Conservation (phyloP, 2,888 invertebrate species). For the Danaus chrysippus region DNA sequence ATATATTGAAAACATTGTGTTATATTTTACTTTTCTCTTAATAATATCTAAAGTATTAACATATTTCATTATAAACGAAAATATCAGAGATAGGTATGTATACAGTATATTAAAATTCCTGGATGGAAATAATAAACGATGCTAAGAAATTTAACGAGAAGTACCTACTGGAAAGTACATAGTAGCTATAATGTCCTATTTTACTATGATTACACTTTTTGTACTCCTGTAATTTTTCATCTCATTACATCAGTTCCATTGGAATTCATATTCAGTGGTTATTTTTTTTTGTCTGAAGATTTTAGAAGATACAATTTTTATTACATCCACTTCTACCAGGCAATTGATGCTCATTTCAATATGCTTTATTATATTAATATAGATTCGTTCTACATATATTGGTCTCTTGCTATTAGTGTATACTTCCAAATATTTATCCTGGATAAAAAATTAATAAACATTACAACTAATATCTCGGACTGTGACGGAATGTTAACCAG, state of each 20-base stretch:
- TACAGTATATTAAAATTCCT: slow-evolving; percentile 43
- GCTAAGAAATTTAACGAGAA: slow-evolving; percentile 43
- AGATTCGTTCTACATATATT: slow-evolving; percentile 52
- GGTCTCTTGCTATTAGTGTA: slow-evolving; percentile 51
- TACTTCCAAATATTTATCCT: slow-evolving; percentile 57
- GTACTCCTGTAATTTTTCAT: slow-evolving; percentile 42
- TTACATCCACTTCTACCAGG: slow-evolving; percentile 51
- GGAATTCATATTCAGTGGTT: slow-evolving; percentile 45
- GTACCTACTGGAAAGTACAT: slow-evolving; percentile 53
- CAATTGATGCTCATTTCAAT: slow-evolving; percentile 45
- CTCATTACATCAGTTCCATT: slow-evolving; percentile 39
- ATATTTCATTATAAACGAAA: slow-evolving; percentile 39
- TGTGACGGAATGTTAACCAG: not conserved
- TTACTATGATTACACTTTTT: slow-evolving; percentile 38
- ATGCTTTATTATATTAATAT: slow-evolving; percentile 51
- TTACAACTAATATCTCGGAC: slow-evolving; percentile 33
- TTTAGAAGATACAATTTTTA: slow-evolving; percentile 42
- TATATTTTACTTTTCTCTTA: slow-evolving; percentile 49
- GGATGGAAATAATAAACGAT: slow-evolving; percentile 43
- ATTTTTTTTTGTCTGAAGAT: slow-evolving; percentile 47
- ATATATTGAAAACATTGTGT: slow-evolving; percentile 52
- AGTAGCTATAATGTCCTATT: slow-evolving; percentile 39
- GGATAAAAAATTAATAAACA: slow-evolving; percentile 43
- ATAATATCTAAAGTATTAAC: slow-evolving; percentile 49
- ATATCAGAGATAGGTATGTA: slow-evolving; percentile 40